These are phyloP conservation scores for Andrena dorsata DNA, from an alignment of 2,888 invertebrate genomes.

Conservation along the genomic window DNA sequence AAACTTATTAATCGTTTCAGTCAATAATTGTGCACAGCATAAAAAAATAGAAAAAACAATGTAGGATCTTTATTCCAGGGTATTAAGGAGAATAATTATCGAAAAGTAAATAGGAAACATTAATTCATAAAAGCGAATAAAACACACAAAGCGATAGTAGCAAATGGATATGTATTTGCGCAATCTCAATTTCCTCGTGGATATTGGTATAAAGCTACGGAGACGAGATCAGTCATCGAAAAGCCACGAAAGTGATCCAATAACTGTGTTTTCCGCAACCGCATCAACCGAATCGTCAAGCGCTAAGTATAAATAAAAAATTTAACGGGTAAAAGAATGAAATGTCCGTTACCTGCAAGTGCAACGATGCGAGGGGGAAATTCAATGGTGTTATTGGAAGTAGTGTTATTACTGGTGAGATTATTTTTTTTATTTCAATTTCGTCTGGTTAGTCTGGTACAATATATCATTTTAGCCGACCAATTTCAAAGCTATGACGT, in stretches of 20 bases:
- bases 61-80: too few species aligned
- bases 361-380: not conserved
- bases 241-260: slow-evolving; percentile 25
- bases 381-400: not conserved
- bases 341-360: not conserved
- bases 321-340: not conserved
- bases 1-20: too few species aligned
- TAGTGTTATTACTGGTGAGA: slow-evolving; percentile 46
- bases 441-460: not conserved
- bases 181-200: slow-evolving; percentile 43
- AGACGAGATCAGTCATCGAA: slow-evolving; percentile 34
- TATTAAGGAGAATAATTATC: not conserved
- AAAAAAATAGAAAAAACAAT: too few species aligned
- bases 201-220: slow-evolving; percentile 50
- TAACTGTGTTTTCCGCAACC: slow-evolving; percentile 10
- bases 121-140: not conserved
- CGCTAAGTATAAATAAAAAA: not conserved
- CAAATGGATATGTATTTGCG: slow-evolving; percentile 11
- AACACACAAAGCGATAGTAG: slow-evolving; percentile 28
- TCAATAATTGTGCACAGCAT: too few species aligned
- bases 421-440: not conserved
- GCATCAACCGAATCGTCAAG: not conserved
- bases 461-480: not conserved
- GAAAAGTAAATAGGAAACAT: not conserved
- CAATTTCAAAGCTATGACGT: not conserved